Base-by-base conservation (phyloP, 2,797 vertebrate species). In the Artibeus lituratus region DNA sequence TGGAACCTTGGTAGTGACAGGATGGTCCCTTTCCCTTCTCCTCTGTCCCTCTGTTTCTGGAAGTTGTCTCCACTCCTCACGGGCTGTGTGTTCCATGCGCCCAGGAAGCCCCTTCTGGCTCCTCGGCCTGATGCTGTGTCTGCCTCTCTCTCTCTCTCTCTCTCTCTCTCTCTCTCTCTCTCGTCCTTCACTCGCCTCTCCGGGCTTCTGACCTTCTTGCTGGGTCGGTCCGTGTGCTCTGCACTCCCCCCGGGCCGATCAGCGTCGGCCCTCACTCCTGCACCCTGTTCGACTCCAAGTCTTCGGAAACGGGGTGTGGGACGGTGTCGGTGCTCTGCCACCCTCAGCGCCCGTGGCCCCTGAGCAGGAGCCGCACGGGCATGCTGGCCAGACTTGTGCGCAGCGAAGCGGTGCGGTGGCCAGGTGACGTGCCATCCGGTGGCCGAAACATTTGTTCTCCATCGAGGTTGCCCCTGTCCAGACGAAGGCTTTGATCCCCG, bases 111-210 rank as follows among this genome's bases (percentile, higher is more conserved):
- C 53, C 16, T 4, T 12, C n/a, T 0, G 0, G 8, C 29, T 37
- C 55, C 32, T 35, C 1, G 3, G 18, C 11, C 21, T 0, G 0
- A 9, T 4, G 15, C 0, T 6, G 0, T 2, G 0, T 42, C 6
- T 18, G 24, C 44, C 37, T 1, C 0, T 49, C 47, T 21, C 32
- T 35, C 55, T 35, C 44, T 44, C 44, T 44, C 44, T 44, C 44
- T 44, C 44, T 44, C 44, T 44, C 44, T 44, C 44, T 44, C 37
- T 1, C 0, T 49, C 47, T 21, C 32, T 35, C 55, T 35, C 55
- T 55, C 5, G 4, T 18, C 51, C 10, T 7, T 10, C 14, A 0
- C 37, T 2, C 0, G 2, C 32, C 39, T 37, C 19, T 10, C 2
- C 6, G 19, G 7, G 18, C 44, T 21, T 53, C 26, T 18, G 85